phyloP scores from a whole-genome alignment of 2,113 vertebrate genomes.

The Tringa solitaria region DNA sequence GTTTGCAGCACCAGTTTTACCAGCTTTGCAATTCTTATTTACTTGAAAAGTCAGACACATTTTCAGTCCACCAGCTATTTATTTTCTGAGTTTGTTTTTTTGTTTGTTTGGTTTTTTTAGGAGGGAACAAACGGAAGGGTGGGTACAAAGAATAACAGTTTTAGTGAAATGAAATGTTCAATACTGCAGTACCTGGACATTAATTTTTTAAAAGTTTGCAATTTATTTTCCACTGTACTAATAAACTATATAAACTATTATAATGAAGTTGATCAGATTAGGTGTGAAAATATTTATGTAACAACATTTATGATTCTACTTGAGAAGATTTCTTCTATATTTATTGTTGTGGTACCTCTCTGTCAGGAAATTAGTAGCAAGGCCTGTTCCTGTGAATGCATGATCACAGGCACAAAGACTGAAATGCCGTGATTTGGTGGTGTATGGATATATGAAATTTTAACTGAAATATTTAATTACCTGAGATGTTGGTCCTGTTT shows the following conservation, averaged over 20 bases:
- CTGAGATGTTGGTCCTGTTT: background rate
- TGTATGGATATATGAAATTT: background rate
- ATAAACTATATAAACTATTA: background rate
- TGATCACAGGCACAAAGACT: background rate
- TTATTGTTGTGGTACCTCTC: background rate
- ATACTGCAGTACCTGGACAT: background rate
- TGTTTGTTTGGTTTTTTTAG: background rate
- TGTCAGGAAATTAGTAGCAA: background rate
- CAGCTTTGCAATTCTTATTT: background rate
- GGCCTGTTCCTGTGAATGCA: background rate
- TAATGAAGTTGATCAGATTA: background rate
- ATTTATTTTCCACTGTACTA: background rate
- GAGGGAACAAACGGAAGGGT: background rate
- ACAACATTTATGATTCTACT: background rate
- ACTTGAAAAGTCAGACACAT: background rate
- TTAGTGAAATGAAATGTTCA: background rate
- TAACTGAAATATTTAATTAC: background rate
- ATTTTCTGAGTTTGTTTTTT: background rate
- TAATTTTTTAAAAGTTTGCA: background rate
- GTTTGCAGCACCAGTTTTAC: background rate
- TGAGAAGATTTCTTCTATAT: background rate
- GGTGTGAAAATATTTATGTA: background rate
- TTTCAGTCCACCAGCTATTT: background rate
- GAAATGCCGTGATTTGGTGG: background rate
- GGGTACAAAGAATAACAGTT: background rate